Conservation (phyloP, 2,888 invertebrate species). For the Lydus trimaculatus region DNA sequence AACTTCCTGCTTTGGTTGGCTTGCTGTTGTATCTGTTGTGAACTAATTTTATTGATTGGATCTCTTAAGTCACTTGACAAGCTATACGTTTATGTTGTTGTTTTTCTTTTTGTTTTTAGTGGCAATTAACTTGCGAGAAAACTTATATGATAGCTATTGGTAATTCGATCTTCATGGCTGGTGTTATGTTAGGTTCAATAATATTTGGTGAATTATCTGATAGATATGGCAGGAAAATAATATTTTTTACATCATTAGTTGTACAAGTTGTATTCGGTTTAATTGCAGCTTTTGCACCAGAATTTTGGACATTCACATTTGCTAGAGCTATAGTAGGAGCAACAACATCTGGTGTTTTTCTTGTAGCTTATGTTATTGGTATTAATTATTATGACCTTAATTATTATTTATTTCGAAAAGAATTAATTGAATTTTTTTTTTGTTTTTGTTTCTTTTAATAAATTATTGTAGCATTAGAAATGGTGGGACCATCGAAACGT, state of each 20-base stretch:
- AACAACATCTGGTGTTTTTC: slow-evolving; percentile 78
- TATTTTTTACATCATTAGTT: slow-evolving; percentile 75
- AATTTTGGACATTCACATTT: slow-evolving; percentile 72
- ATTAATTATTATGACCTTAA: too few relatives aligned
- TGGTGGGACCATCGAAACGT: slow-evolving; percentile 75
- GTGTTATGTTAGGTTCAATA: slow-evolving; percentile 76
- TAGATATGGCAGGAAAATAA: slow-evolving; percentile 73
- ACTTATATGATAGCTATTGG: slow-evolving; percentile 70
- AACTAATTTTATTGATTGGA: too few relatives aligned
- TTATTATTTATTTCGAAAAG: too few relatives aligned
- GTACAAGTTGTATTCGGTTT: slow-evolving; percentile 74
- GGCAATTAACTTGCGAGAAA: slow-evolving; percentile 72
- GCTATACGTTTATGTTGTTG: background rate
- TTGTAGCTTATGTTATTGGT: slow-evolving; percentile 82
- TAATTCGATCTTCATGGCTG: slow-evolving; percentile 75
- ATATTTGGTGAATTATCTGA: slow-evolving; percentile 77
- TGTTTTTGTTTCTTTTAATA: too few relatives aligned
- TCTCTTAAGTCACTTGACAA: too few relatives aligned
- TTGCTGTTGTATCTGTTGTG: too few relatives aligned
- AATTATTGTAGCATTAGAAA: slow-evolving; percentile 65
- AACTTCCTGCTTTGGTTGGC: too few relatives aligned
- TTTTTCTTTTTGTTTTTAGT: slow-evolving; percentile 59
- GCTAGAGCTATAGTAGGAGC: slow-evolving; percentile 74
- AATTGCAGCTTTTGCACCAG: slow-evolving; percentile 71
- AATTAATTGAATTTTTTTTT: slow-evolving; percentile 11